Percentiles rank a stretch among this genome's conserved stretches.
Evolutionary conservation across 2,888 invertebrate genomes (phyloP).

Genomic region (Himalopsyche anomala): DNA sequence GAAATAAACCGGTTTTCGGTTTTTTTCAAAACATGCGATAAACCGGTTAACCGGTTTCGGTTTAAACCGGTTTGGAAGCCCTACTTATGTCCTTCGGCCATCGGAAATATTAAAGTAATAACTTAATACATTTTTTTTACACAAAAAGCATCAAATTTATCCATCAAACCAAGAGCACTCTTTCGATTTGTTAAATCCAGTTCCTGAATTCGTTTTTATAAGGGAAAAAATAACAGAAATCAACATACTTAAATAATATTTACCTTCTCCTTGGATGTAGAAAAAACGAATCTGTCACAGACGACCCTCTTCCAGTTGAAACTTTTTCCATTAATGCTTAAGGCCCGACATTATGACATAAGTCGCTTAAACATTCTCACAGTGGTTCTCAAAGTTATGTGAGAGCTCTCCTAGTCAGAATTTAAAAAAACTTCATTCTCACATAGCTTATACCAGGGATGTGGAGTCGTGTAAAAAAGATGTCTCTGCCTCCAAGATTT

Average conservation of each 20-base stretch:
- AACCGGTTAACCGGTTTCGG: too few relatives aligned
- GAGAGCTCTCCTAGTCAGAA: background rate
- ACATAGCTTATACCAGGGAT: too few relatives aligned
- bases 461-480: too few relatives aligned
- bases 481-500: too few relatives aligned
- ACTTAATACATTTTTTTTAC: too few relatives aligned
- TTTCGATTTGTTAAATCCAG: background rate
- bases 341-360: conserved; percentile 24
- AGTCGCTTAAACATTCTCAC: background rate
- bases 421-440: background rate
- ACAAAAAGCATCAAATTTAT: too few relatives aligned
- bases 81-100: too few relatives aligned
- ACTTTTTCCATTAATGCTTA: conserved; percentile 28
- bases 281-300: conserved; percentile 20
- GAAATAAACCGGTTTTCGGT: too few relatives aligned
- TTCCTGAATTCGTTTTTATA: background rate
- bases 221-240: background rate
- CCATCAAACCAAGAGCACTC: background rate
- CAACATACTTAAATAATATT: conserved; percentile 24
- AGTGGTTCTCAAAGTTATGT: background rate
- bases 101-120: too few relatives aligned
- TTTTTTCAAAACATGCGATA: too few relatives aligned
- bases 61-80: too few relatives aligned
- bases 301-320: conserved; percentile 6
- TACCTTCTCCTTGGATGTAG: background rate